A percentile compares a stretch with the other conserved stretches of the same genome.
These are phyloP conservation scores for Exocentrus adspersus DNA, from an alignment of 2,888 invertebrate species.

Conservation along the genomic window DNA sequence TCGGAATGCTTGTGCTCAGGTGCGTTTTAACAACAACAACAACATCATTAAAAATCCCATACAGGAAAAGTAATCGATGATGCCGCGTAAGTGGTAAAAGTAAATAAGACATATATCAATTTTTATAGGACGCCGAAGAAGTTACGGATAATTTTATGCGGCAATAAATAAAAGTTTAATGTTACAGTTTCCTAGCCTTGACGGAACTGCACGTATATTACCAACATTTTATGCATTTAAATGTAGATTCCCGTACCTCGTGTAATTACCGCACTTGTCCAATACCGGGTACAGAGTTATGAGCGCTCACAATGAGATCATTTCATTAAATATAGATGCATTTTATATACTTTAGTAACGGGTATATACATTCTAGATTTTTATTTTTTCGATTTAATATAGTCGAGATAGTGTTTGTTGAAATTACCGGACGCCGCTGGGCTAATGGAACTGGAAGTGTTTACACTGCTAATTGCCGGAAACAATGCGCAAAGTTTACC, in stretches of 20 bases:
- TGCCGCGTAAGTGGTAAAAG: constrained; percentile 38
- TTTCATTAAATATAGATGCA: neutral
- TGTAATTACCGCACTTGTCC: constrained; percentile 8
- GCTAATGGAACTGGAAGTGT: constrained; percentile 54
- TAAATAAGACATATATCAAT: constrained; percentile 44
- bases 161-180: constrained; percentile 37
- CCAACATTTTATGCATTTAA: constrained; percentile 24
- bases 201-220: constrained; percentile 26
- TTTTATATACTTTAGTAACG: neutral
- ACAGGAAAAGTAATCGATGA: constrained; percentile 42
- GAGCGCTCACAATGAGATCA: constrained; percentile 12
- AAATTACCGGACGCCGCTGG: constrained; percentile 36
- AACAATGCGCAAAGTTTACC: constrained; percentile 57
- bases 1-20: constrained; percentile 31
- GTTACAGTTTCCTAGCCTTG: constrained; percentile 41
- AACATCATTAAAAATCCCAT: constrained; percentile 39
- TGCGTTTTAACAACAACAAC: constrained; percentile 33
- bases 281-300: neutral
- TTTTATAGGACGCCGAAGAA: constrained; percentile 34
- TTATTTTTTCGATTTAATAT: too few species aligned
- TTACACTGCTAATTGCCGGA: constrained; percentile 61
- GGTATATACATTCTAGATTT: too few species aligned
- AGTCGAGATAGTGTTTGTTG: too few species aligned
- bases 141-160: constrained; percentile 39
- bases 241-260: constrained; percentile 19